Evolutionary conservation across 1,140 invertebrate genomes (phyloP).

Genomic region (Paracyclopina nana): DNA sequence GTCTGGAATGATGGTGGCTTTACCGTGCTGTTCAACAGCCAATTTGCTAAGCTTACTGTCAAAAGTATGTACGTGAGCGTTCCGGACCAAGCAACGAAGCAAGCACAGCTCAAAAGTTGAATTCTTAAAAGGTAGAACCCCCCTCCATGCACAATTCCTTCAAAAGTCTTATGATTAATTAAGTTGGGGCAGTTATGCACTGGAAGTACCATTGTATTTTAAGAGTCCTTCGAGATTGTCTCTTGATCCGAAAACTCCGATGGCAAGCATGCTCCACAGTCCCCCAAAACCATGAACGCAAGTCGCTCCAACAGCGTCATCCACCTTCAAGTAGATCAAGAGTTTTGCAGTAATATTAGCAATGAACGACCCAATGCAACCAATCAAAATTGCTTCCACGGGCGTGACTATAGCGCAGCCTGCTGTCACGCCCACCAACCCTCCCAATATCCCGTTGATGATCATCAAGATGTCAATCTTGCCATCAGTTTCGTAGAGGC

Average conservation of each 20-base stretch:
- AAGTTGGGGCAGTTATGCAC: too few relatives aligned
- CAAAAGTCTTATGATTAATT: too few relatives aligned
- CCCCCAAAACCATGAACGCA: conserved; percentile 53
- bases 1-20: background rate
- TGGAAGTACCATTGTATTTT: too few relatives aligned
- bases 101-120: conserved; percentile 47
- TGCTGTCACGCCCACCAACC: conserved; percentile 67
- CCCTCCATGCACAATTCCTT: conserved; percentile 34
- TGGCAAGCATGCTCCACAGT: conserved; percentile 54
- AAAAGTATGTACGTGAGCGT: conserved; percentile 43
- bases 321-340: conserved; percentile 51
- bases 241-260: conserved; percentile 72
- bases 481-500: conserved; percentile 42
- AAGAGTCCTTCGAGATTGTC: conserved; percentile 56
- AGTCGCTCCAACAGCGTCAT: conserved; percentile 76
- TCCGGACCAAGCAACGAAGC: conserved; percentile 48
- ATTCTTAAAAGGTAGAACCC: conserved; percentile 66
- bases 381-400: conserved; percentile 66
- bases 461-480: conserved; percentile 58
- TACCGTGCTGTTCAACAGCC: background rate
- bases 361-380: conserved; percentile 49
- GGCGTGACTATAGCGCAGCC: conserved; percentile 67
- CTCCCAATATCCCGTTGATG: conserved; percentile 69
- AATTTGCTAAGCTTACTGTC: background rate
- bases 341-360: conserved; percentile 45